phyloP scores from a whole-genome alignment of 2,797 vertebrate species.

The Hippopotamyrus pictus region DNA sequence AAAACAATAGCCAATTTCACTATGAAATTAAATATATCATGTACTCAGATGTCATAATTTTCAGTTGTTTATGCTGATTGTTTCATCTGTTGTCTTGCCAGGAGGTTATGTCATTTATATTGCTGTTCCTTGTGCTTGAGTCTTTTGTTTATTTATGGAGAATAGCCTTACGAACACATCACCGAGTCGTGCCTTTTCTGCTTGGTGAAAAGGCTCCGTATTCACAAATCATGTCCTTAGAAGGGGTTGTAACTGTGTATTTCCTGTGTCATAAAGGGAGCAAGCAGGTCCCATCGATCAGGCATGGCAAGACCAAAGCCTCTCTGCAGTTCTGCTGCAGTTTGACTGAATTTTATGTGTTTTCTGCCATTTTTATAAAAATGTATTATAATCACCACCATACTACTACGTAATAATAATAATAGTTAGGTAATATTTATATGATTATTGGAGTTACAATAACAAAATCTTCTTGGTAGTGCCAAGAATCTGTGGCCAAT shows the following conservation, averaged over 20 bases:
- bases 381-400: neutral
- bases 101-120: neutral
- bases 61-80: neutral
- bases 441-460: neutral
- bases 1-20: neutral
- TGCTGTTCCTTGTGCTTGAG: neutral
- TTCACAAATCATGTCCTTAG: neutral
- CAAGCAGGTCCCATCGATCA: neutral
- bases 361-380: neutral
- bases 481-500: neutral
- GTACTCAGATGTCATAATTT: neutral
- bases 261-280: neutral
- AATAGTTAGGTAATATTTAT: neutral
- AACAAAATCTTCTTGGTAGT: neutral
- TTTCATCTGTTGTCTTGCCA: neutral
- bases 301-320: neutral
- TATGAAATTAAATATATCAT: neutral
- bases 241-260: neutral
- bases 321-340: neutral
- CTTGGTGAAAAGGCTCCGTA: neutral
- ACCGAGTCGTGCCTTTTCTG: neutral
- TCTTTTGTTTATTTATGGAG: neutral
- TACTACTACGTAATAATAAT: neutral
- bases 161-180: neutral
- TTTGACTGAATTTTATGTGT: neutral